A percentile compares a stretch with the other conserved stretches of the same genome.
These are phyloP conservation scores for Thera britannica DNA, from an alignment of 2,888 invertebrate genomes.

Conservation along the genomic window DNA sequence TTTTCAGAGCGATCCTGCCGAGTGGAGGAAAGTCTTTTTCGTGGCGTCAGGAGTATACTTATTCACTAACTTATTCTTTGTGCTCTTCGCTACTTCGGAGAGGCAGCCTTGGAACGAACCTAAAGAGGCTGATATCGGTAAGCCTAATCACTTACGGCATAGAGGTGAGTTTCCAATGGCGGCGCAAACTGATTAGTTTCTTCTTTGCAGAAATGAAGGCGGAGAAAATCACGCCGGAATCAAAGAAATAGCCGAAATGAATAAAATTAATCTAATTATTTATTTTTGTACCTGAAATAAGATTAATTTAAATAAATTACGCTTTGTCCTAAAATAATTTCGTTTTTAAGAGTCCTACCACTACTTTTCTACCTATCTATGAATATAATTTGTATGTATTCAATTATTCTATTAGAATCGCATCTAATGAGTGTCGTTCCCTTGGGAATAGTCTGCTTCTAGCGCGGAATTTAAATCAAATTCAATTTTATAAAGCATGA, in stretches of 20 bases:
- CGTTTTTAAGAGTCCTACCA: too few species aligned
- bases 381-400: too few species aligned
- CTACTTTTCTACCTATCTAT: too few species aligned
- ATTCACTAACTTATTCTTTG: constrained; percentile 87
- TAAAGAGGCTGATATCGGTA: constrained; percentile 40
- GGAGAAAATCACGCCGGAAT: constrained; percentile 13
- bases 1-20: constrained; percentile 84
- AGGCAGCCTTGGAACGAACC: constrained; percentile 91
- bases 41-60: constrained; percentile 89
- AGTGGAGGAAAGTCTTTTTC: constrained; percentile 92
- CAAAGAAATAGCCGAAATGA: constrained; percentile 11
- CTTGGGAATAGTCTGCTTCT: background rate
- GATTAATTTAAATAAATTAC: constrained; percentile 15
- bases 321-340: too few species aligned
- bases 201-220: constrained; percentile 33
- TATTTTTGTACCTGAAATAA: constrained; percentile 39
- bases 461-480: background rate
- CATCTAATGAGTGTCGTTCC: background rate
- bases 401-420: background rate
- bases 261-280: constrained; percentile 22
- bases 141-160: background rate
- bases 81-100: constrained; percentile 88
- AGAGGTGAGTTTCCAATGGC: constrained; percentile 7
- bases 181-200: constrained; percentile 8
- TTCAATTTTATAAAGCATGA: background rate